A percentile compares a stretch with the other conserved stretches of the same genome.
phyloP scores from a whole-genome alignment of 2,113 vertebrate species.

The Anser brachyrhynchus region DNA sequence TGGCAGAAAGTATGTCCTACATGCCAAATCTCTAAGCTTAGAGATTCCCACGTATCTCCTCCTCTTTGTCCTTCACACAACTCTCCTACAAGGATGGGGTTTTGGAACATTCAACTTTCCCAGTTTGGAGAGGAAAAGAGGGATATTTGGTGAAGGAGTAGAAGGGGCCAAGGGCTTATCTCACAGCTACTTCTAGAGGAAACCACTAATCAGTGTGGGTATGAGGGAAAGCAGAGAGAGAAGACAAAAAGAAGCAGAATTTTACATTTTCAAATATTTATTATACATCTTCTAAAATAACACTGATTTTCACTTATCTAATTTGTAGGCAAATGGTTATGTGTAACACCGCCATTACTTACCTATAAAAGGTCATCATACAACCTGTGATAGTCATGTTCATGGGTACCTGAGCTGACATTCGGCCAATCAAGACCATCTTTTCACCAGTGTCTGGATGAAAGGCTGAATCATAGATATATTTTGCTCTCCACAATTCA shows the following conservation, averaged over 20 bases:
- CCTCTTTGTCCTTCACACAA: not conserved
- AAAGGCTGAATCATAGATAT: conserved; percentile 95
- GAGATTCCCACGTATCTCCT: not conserved
- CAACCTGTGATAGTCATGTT: conserved; percentile 99
- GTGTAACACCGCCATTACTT: not conserved
- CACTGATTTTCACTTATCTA: not conserved
- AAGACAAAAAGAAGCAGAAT: not conserved
- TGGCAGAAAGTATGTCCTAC: not conserved
- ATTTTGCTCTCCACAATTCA: conserved; percentile 95
- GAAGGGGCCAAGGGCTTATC: not conserved
- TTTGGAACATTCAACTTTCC: not conserved
- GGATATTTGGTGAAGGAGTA: not conserved
- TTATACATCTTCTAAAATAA: not conserved
- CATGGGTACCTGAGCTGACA: conserved; percentile 99
- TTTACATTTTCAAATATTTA: not conserved
- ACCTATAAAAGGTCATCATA: conserved; percentile 99
- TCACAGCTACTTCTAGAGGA: not conserved
- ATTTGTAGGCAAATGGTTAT: no score
- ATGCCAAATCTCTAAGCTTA: not conserved
- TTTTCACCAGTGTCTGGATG: conserved; percentile 98
- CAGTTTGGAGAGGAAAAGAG: not conserved
- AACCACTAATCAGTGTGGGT: not conserved
- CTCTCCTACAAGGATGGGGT: not conserved
- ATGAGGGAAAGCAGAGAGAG: not conserved
- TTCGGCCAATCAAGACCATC: conserved; percentile 96